Percentiles rank a stretch among this genome's conserved stretches.
phyloP scores from a whole-genome alignment of 2,797 vertebrate species.

The Jordanella pulchra region DNA sequence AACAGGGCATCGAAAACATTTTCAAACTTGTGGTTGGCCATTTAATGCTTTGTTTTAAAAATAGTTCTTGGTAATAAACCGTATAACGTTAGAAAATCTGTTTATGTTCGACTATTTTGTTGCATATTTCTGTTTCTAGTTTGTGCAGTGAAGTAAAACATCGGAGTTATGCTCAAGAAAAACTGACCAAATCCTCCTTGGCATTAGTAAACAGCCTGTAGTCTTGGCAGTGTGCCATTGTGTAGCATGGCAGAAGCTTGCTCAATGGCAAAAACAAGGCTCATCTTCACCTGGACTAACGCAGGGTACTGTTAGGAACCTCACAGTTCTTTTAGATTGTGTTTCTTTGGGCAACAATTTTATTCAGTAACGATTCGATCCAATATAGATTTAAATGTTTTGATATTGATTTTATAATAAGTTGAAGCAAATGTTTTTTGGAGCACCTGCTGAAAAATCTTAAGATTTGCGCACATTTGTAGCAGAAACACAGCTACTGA shows the following conservation, averaged over 20 bases:
- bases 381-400: too few species aligned
- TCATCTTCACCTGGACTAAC: not conserved
- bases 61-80: not conserved
- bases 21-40: too few species aligned
- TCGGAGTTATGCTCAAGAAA: not conserved
- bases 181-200: not conserved
- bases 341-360: too few species aligned
- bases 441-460: too few species aligned
- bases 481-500: not conserved
- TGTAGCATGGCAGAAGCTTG: not conserved
- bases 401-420: too few species aligned
- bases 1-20: too few species aligned
- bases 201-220: not conserved
- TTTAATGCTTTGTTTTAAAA: too few species aligned
- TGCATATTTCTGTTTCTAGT: not conserved
- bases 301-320: too few species aligned
- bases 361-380: too few species aligned
- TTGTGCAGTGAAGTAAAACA: not conserved
- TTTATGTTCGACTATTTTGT: not conserved
- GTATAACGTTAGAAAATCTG: not conserved
- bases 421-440: too few species aligned
- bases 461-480: too few species aligned
- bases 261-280: not conserved
- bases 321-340: too few species aligned
- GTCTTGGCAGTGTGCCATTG: not conserved